Evolutionary conservation across 2,113 vertebrate genomes (phyloP).

Genomic region (Gila orcuttii): DNA sequence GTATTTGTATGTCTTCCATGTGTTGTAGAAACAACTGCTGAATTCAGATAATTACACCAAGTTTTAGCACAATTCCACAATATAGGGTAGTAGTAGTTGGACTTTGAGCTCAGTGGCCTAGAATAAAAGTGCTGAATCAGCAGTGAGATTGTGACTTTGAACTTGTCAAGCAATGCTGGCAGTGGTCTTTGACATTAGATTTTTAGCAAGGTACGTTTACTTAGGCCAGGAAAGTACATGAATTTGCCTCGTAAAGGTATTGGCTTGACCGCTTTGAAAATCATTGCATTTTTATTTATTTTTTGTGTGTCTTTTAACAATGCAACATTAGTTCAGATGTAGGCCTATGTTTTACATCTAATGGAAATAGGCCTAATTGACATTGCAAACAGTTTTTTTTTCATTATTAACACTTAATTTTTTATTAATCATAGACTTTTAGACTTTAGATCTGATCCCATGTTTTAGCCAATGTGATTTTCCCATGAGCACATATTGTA

Average conservation of each 20-base stretch:
- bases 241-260: neutral
- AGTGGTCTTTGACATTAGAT: neutral
- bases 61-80: too few species aligned
- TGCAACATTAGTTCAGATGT: neutral
- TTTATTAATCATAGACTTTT: neutral
- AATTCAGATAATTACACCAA: neutral
- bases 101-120: neutral
- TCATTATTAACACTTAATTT: neutral
- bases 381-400: neutral
- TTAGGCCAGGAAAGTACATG: neutral
- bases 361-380: neutral
- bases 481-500: conserved; percentile 33
- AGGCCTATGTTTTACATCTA: neutral
- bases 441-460: neutral
- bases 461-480: neutral
- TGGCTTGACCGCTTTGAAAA: neutral
- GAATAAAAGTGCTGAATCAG: neutral
- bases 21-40: too few species aligned
- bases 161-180: neutral
- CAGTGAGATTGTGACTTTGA: neutral
- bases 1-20: neutral
- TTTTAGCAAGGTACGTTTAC: neutral
- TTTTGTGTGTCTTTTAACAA: neutral
- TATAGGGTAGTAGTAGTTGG: neutral
- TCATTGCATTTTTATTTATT: neutral